Evolutionary conservation across 2,888 invertebrate genomes (phyloP).

Genomic region (Marasmarcha lunaedactyla): DNA sequence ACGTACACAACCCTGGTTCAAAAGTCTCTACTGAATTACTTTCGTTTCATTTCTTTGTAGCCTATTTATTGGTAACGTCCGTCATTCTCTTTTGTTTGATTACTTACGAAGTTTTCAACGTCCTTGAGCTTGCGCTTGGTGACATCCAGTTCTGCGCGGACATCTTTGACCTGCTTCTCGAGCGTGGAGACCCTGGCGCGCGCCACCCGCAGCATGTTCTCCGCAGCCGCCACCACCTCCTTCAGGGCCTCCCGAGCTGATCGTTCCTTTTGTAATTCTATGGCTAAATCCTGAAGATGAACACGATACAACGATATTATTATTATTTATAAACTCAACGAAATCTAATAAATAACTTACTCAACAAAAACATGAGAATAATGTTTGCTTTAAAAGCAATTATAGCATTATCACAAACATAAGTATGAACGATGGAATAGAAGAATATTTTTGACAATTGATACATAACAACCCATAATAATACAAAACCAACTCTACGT

Average conservation of each 20-base stretch:
- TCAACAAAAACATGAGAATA: too few species aligned
- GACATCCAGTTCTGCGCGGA: conserved; percentile 35
- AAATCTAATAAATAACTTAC: conserved; percentile 27
- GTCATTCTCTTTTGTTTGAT: too few species aligned
- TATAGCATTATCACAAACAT: too few species aligned
- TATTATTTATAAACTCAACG: not conserved
- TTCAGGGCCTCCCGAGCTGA: conserved; percentile 44
- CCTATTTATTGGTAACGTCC: too few species aligned
- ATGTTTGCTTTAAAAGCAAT: too few species aligned
- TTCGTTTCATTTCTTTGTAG: too few species aligned
- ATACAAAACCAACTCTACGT: too few species aligned
- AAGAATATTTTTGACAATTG: too few species aligned
- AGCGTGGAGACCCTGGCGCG: conserved; percentile 43
- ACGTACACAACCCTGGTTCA: too few species aligned
- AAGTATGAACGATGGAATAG: too few species aligned
- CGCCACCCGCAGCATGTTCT: conserved; percentile 52
- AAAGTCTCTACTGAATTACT: too few species aligned
- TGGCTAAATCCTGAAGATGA: conserved; percentile 29
- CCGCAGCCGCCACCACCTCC: conserved; percentile 44
- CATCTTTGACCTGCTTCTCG: conserved; percentile 47
- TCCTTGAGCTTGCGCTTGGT: conserved; percentile 48
- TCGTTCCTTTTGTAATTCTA: conserved; percentile 47
- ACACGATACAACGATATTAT: not conserved
- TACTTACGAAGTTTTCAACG: conserved; percentile 49
- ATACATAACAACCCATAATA: too few species aligned